Evolutionary conservation across 2,888 invertebrate species (phyloP), one percentile per base, ranked within the genome.

Genomic region (Pelosia muscerda): DNA sequence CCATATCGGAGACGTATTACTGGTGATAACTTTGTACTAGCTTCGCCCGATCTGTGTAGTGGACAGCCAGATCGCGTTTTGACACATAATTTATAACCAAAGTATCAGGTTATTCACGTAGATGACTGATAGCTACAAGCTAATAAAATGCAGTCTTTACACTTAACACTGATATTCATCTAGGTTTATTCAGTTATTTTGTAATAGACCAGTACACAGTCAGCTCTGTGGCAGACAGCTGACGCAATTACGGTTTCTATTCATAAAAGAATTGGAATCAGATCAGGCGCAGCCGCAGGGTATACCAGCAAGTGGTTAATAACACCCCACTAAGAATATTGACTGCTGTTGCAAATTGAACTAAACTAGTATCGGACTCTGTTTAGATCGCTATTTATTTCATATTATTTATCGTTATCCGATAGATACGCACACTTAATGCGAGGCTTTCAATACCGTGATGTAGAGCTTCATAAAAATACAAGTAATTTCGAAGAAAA

Each of bases 231-330:
- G 84, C 82, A 79, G 82, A 78, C 78, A 82, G 85, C 84, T 88
- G 84, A 85, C 87, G 91, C 90, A 92, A 93, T 93, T 92, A 90
- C 85, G 79, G 86, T 49, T 86, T 86, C 90, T 90, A 90, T 91
- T 91, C 91, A 90, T 90, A 90, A 93, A 94, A 94, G 92, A 94
- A 90, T 91, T 87, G 83, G 88, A 91, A 90, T 91, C 88, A 88
- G 92, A 92, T 90, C 91, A 85, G 84, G 84, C 81, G 80, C 84
- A 84, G 91, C 93, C 92, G 87, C 88, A 73, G 90, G 92, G 90
- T 67, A 82, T 81, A 76, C 85, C 84, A 84, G 84, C 88, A 81
- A 88, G 84, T 88, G 86, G 87, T 88, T 93, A 93, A 93, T 93
- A 92, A 92, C 92, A 92, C 90, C 90, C 90, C 87, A 83, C 89